Base-by-base conservation (phyloP, 2,113 vertebrate species). In the Scomber colias region DNA sequence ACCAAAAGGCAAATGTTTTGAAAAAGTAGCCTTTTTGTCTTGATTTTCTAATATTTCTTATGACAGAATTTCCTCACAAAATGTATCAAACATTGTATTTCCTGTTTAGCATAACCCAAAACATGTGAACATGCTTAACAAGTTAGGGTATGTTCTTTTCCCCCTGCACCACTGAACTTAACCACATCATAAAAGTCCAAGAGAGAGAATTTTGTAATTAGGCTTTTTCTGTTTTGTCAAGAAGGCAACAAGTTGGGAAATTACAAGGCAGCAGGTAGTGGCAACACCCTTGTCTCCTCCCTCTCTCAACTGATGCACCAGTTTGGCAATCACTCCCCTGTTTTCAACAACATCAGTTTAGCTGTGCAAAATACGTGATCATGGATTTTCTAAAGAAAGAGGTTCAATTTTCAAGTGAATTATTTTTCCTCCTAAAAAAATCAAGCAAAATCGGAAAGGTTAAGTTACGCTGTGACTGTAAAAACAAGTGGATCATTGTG, bases 401-500 rank as follows among this genome's bases (percentile, higher is more conserved):
- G 24, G 63, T 30, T 7, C 9, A 24, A 62, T 62, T 75, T 45
- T 12, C 10, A 4, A 31, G 53, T 11, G 53, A 65, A 71, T 62
- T 63, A 51, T 73, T 9, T 40, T 8, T 40, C 35, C 24, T 45
- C 0, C 7, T 59, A 3, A 48, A 21, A 54, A n/a, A 49, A 17
- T 56, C 19, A 45, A 64, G 11, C 59, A 44, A 77, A 55, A 31
- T n/a, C 56, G 77, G 53, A 77, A 65, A 65, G 56, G 57, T 30
- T 46, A 59, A 30, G 6, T 44, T 48, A 44, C 59, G 46, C 55
- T 59, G 50, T 40, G 19, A 16, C 44, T 64, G 51, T 11, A 27
- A 83, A 27, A 77, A 92, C 77, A 91, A 85, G 24, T 27, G 64
- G 48, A 35, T 53, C 59, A 84, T 80, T 91, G 88, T 90, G 66